Conservation (phyloP, 2,797 vertebrate species). For the Mastacembelus armatus region DNA sequence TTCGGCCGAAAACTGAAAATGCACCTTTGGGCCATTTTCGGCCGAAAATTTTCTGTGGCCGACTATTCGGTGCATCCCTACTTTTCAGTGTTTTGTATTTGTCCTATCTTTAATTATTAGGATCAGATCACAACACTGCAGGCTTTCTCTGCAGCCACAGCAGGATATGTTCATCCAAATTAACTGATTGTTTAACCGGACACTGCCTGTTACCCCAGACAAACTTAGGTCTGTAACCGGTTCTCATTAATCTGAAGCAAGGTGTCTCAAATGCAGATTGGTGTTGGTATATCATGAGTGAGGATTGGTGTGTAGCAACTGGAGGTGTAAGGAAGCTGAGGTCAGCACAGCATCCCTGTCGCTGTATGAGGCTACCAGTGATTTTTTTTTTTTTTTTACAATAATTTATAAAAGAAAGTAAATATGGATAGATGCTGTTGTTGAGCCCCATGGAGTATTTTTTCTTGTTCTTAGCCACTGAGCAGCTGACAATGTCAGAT, state of each 20-base stretch:
- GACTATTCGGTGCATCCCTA: too few relatives aligned
- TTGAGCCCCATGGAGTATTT: constrained; percentile 10
- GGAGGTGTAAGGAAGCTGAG: constrained; percentile 55
- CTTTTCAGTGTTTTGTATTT: too few relatives aligned
- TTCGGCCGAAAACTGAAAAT: too few relatives aligned
- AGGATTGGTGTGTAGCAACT: constrained; percentile 37
- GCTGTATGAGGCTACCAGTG: constrained; percentile 19
- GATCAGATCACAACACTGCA: not conserved
- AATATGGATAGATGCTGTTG: not conserved
- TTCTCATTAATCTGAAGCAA: constrained; percentile 26
- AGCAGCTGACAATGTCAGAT: constrained; percentile 40
- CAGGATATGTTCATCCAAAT: not conserved
- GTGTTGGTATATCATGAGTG: constrained; percentile 26
- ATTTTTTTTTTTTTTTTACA: constrained; percentile 20
- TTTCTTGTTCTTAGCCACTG: constrained; percentile 3
- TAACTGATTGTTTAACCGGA: not conserved
- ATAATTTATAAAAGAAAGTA: constrained; percentile 38
- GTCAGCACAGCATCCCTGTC: constrained; percentile 38
- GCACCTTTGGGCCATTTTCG: too few relatives aligned
- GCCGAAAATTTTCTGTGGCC: too few relatives aligned
- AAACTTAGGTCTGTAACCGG: too few relatives aligned
- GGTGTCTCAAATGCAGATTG: constrained; percentile 39
- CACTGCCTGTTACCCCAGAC: not conserved
- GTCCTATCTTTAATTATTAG: not conserved
- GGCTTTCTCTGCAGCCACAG: not conserved